Conservation (phyloP, 2,888 invertebrate species). For the Neoscelio sp. region DNA sequence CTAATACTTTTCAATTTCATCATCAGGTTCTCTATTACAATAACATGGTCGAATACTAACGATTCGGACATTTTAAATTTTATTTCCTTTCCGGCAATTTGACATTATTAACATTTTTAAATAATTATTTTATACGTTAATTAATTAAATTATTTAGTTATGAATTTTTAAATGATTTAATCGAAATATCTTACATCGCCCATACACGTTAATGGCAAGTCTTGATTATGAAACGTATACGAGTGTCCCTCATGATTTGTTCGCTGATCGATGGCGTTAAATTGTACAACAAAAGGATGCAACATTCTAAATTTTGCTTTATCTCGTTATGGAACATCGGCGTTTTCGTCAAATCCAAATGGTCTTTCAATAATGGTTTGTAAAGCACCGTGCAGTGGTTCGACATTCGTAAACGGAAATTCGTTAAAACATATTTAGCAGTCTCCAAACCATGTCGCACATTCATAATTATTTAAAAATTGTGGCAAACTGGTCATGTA, state of each 20-base stretch:
- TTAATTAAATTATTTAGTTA: too few relatives aligned
- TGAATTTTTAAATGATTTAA: too few relatives aligned
- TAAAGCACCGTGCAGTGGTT: conserved; percentile 75
- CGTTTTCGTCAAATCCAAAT: conserved; percentile 76
- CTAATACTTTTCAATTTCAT: too few relatives aligned
- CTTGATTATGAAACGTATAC: conserved; percentile 75
- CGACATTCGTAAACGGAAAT: conserved; percentile 74
- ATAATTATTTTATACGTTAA: neutral
- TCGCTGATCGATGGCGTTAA: conserved; percentile 74
- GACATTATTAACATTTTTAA: too few relatives aligned
- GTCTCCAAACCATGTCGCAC: conserved; percentile 82
- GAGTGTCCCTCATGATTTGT: conserved; percentile 75
- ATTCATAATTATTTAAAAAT: conserved; percentile 78
- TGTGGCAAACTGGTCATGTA: conserved; percentile 81
- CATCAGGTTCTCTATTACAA: too few relatives aligned
- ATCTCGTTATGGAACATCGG: conserved; percentile 78
- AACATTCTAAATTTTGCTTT: conserved; percentile 75
- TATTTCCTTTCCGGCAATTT: too few relatives aligned
- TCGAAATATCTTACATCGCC: conserved; percentile 77
- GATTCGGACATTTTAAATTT: too few relatives aligned
- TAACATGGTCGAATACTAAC: too few relatives aligned
- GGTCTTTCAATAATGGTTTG: conserved; percentile 76
- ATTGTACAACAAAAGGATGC: conserved; percentile 76
- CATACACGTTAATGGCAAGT: conserved; percentile 71
- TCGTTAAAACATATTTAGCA: conserved; percentile 74